Conservation (phyloP, 2,888 invertebrate species). For the Cerceris rybyensis region DNA sequence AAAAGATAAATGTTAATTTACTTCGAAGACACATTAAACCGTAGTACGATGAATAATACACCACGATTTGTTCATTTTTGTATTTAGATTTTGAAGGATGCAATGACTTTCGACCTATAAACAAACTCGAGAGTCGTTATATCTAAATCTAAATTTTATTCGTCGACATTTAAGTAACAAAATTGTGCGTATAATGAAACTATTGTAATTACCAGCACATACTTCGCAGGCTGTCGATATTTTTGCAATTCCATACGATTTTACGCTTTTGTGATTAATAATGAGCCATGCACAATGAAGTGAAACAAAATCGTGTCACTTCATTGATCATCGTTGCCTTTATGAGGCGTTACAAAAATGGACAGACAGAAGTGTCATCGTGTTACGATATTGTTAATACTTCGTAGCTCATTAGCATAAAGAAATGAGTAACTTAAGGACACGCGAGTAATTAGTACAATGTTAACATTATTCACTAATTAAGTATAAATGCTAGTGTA, state of each 20-base stretch:
- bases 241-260: too few species aligned
- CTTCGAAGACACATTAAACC: neutral
- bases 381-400: neutral
- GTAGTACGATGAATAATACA: neutral
- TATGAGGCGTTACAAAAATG: neutral
- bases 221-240: too few species aligned
- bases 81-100: neutral
- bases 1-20: neutral
- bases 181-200: neutral
- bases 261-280: neutral
- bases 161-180: neutral
- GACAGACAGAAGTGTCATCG: neutral
- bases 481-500: slow-evolving; percentile 38
- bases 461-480: slow-evolving; percentile 20
- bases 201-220: too few species aligned
- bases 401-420: slow-evolving; percentile 1
- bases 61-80: slow-evolving; percentile 10
- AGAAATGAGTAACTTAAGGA: slow-evolving; percentile 30
- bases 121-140: neutral
- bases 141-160: neutral
- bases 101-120: neutral
- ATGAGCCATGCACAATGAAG: neutral
- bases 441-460: slow-evolving; percentile 41
- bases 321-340: neutral
- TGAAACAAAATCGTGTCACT: neutral